Percentiles rank a stretch among this genome's conserved stretches.
Evolutionary conservation across 2,888 invertebrate species (phyloP).

Genomic region (Amiota communis): DNA sequence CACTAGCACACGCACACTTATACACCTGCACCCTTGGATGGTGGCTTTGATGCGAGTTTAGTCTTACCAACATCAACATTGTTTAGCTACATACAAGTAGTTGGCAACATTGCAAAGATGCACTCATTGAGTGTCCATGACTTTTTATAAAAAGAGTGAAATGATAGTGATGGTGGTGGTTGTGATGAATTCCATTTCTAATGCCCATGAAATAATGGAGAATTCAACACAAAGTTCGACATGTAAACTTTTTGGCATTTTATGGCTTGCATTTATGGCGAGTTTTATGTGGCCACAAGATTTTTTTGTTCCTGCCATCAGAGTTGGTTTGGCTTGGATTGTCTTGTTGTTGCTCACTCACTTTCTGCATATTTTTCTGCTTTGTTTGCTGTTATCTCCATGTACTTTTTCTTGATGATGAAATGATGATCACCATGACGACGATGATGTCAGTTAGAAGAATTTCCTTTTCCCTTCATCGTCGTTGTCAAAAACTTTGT

Average conservation of each 20-base stretch:
- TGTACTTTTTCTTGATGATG: not conserved
- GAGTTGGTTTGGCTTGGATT: too few relatives aligned
- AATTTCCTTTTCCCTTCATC: constrained; percentile 26
- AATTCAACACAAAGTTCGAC: constrained; percentile 4
- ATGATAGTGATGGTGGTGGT: not conserved
- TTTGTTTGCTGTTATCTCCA: not conserved
- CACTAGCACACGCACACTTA: too few relatives aligned
- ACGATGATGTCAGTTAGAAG: not conserved
- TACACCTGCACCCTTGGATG: not conserved
- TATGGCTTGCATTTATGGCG: constrained; percentile 44
- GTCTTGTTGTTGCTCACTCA: constrained; percentile 6
- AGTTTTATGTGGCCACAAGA: constrained; percentile 31
- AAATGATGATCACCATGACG: not conserved
- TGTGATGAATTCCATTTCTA: not conserved
- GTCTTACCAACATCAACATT: too few relatives aligned
- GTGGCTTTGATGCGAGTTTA: not conserved
- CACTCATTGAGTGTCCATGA: too few relatives aligned
- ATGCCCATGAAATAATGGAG: too few relatives aligned
- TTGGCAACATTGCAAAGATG: too few relatives aligned
- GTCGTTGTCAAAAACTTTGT: constrained; percentile 55
- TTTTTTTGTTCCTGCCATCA: not conserved
- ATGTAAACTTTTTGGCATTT: constrained; percentile 42
- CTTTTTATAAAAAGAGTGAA: too few relatives aligned
- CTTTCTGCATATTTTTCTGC: constrained; percentile 3
- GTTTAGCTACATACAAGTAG: too few relatives aligned